Percentiles rank a stretch among this genome's conserved stretches.
phyloP scores from a whole-genome alignment of 2,888 invertebrate genomes.

The Latrodectus elegans region DNA sequence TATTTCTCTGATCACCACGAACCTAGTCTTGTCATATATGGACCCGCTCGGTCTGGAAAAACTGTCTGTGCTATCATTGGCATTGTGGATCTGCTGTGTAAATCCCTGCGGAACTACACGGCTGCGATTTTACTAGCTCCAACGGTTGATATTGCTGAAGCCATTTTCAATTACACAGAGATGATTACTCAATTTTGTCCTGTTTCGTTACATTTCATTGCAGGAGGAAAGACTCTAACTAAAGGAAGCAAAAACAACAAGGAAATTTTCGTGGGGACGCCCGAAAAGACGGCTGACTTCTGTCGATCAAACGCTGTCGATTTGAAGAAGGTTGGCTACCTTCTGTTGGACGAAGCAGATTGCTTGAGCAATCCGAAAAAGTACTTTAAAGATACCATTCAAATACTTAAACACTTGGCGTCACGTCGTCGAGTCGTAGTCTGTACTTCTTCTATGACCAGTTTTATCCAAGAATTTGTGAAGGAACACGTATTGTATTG shows the following conservation, averaged over 20 bases:
- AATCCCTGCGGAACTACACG: background rate
- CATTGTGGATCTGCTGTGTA: background rate
- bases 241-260: background rate
- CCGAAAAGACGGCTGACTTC: background rate
- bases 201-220: background rate
- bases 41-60: background rate
- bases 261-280: background rate
- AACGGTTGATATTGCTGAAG: background rate
- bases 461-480: background rate
- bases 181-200: background rate
- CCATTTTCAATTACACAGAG: background rate
- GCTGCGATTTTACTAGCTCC: background rate
- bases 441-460: background rate
- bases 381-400: background rate
- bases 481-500: background rate
- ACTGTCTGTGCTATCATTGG: background rate
- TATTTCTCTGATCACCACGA: background rate
- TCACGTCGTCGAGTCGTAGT: background rate
- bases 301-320: background rate
- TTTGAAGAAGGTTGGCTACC: background rate
- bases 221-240: background rate
- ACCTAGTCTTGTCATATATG: background rate
- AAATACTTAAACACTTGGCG: background rate
- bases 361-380: background rate
- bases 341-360: background rate